Evolutionary conservation across 2,113 vertebrate genomes (phyloP).

Genomic region (Bombycilla garrulus): DNA sequence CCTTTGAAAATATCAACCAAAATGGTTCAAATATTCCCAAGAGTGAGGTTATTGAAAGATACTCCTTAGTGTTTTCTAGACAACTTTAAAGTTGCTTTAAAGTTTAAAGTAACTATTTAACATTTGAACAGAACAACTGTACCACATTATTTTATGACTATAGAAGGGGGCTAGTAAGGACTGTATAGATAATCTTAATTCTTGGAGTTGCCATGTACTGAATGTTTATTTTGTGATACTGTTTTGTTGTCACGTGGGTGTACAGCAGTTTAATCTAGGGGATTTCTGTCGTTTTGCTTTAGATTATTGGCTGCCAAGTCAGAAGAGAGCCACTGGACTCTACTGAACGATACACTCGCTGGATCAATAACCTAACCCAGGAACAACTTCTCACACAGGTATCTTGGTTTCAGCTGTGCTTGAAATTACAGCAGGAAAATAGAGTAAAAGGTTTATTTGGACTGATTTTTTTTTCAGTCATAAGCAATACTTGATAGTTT

Average conservation of each 20-base stretch:
- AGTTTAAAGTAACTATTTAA: background rate
- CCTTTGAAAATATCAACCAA: background rate
- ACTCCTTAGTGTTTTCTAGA: background rate
- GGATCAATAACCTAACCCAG: constrained; percentile 86
- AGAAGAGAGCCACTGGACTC: constrained; percentile 82
- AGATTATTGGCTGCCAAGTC: constrained; percentile 91
- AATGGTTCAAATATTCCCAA: background rate
- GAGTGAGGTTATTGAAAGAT: background rate
- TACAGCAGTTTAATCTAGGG: background rate
- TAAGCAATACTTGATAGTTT: background rate
- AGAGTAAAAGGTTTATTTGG: background rate
- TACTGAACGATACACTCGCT: constrained; percentile 91
- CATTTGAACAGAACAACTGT: background rate
- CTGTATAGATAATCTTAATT: background rate
- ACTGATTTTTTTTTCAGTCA: background rate
- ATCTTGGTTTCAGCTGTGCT: background rate
- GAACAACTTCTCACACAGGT: constrained; percentile 92
- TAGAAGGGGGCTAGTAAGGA: background rate
- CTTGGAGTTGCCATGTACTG: background rate
- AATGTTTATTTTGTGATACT: background rate
- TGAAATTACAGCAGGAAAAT: background rate
- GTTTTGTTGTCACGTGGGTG: background rate
- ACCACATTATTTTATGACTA: background rate
- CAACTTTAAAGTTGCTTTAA: background rate
- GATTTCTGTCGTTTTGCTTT: background rate